These are phyloP conservation scores for Craniophora ligustri DNA, from an alignment of 2,888 invertebrate species.

Conservation along the genomic window DNA sequence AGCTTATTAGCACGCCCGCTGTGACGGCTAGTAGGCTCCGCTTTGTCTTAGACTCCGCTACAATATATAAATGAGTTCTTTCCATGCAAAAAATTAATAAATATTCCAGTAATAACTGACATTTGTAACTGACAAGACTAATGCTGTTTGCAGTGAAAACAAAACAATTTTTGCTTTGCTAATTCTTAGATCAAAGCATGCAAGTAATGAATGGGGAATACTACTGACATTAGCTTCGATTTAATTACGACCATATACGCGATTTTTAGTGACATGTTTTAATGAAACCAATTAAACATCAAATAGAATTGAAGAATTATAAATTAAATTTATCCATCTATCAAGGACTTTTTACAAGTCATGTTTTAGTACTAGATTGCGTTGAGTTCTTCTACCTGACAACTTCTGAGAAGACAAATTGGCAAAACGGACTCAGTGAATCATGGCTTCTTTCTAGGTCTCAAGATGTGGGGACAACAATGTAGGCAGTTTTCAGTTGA, in stretches of 20 bases:
- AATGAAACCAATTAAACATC: conserved; percentile 55
- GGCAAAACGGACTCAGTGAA: no score
- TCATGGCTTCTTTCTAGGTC: no score
- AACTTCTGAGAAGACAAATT: no score
- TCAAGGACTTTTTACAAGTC: no score
- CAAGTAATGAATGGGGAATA: conserved; percentile 52
- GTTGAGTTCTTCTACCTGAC: no score
- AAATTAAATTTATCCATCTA: no score
- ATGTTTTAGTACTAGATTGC: no score
- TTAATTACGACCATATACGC: conserved; percentile 59
- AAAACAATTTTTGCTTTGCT: conserved; percentile 47
- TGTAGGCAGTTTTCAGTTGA: no score
- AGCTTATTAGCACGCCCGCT: conserved; percentile 83
- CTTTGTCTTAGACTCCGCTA: conserved; percentile 58
- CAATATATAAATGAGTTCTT: conserved; percentile 55
- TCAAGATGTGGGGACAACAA: no score
- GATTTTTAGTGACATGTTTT: conserved; percentile 47
- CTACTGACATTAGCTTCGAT: conserved; percentile 59
- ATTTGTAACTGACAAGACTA: conserved; percentile 54
- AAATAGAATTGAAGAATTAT: conserved; percentile 51
- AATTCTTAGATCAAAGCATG: conserved; percentile 51
- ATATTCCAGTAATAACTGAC: conserved; percentile 47
- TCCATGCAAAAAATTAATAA: conserved; percentile 56
- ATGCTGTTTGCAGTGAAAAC: conserved; percentile 49
- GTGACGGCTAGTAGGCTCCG: conserved; percentile 64